Evolutionary conservation across 2,888 invertebrate species (phyloP), one percentile per base, ranked within the genome.

Genomic region (Harpalus rufipes): DNA sequence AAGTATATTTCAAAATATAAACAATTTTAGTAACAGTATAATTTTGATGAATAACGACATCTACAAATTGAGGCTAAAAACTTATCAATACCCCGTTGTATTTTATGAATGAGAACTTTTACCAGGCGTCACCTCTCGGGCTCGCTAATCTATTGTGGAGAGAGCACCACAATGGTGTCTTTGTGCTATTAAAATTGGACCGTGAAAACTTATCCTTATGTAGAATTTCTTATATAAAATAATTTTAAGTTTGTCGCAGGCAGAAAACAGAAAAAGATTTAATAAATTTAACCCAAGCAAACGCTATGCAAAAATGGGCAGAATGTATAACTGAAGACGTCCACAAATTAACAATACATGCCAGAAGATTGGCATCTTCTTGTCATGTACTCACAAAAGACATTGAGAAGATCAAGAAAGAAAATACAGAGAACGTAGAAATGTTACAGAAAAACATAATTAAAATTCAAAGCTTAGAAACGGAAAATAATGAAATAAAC

Each of bases 291-390:
- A 84, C 86, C 5, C 85, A 87, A 76, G 56, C 59, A 44, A 84
- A 83, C 12, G 86, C 86, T n/a, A 86, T 87, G 85, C 63, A 85
- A 61, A 58, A 80, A 18, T 56, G 87, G 78, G 85, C 85, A 14
- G 51, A 63, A 16, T 85, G 82, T 16, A 86, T 87, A 14, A 12
- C 44, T n/a, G 14, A 63, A 76, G 86, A 87, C 44, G 10, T 86
- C 8, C 76, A 81, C 25, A 84, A 21, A 41, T n/a, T 85, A 78
- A 79, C 51, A 7, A 18, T n/a, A 16, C 63, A 61, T 39, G 59
- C 82, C 7, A 80, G 41, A 18, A 76, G 25, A 25, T 78, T 51
- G 63, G n/a, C 14, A 2, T 39, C 14, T 10, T 16, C 32, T 58
- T 41, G 18, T 61, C 7, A 14, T 12, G 12, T 7, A 41, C 5